Base-by-base conservation (phyloP, 2,113 vertebrate species). In the Lepisosteus osseus region DNA sequence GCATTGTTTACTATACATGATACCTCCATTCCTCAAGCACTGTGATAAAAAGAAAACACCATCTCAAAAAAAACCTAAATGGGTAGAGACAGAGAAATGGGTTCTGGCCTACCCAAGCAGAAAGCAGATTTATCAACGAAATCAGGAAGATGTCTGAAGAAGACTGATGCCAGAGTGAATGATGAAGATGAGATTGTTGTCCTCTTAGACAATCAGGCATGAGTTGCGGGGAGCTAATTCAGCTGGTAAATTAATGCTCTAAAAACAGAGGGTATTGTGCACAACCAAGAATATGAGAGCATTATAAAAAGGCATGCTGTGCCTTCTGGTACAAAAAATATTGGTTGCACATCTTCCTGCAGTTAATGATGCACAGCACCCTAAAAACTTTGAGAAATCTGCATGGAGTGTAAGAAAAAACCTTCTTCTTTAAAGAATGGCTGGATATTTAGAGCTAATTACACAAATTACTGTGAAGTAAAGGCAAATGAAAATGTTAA, bases 271-370 rank as follows among this genome's bases (percentile, higher is more conserved):
- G 62, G 62, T 64, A 64, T 17, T 61, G 62, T 64, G 62, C 17
- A 64, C 62, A 64, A 64, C 62, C 62, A 64, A 2, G 59, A 61
- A 61, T 61, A 41, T 64, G 41, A 64, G 62, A 15, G 62, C 62
- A 64, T 64, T 64, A 64, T 64, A 64, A 64, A 64, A 17, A 64
- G 62, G 8, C 62, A 64, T 64, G 62, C 62, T 64, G 62, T 64
- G 62, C 62, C 62, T 64, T 64, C 62, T 64, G 62, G 62, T 64
- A 64, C 62, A 64, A 64, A 64, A 64, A 64, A 64, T 64, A 64
- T 64, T 64, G 62, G 62, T 64, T 64, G 62, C 62, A 64, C 62
- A 64, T 64, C 62, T 64, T 17, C 62, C 62, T 40, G 62, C 14
- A 12, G 2, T 64, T 64, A 64, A 64, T 64, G 62, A 64, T 64